phyloP scores from a whole-genome alignment of 2,797 vertebrate species.

The Karalla daura region DNA sequence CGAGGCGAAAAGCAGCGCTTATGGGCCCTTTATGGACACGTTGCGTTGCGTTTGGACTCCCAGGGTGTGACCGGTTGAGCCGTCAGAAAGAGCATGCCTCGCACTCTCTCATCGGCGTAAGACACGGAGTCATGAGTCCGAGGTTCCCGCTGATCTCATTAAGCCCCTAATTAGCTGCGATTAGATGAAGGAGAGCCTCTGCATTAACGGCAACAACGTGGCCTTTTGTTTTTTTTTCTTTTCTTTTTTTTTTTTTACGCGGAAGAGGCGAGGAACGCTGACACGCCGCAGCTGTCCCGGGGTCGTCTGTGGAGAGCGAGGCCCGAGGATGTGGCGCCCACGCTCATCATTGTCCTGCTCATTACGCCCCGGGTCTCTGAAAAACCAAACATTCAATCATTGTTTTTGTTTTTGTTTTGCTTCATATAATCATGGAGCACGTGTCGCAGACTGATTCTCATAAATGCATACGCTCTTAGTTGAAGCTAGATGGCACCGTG shows the following conservation, averaged over 20 bases:
- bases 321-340: conserved; percentile 49
- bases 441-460: conserved; percentile 23
- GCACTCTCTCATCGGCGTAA: conserved; percentile 24
- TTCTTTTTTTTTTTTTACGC: no score
- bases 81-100: background rate
- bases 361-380: conserved; percentile 35
- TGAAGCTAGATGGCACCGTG: background rate
- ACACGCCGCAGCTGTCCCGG: conserved; percentile 62
- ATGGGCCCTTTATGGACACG: conserved; percentile 17
- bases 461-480: no score
- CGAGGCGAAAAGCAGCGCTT: conserved; percentile 11
- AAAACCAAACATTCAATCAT: conserved; percentile 45
- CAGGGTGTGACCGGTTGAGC: conserved; percentile 1
- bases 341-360: conserved; percentile 49
- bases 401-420: conserved; percentile 49
- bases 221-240: no score
- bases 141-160: conserved; percentile 61
- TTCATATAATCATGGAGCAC: conserved; percentile 40
- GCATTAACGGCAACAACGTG: conserved; percentile 23
- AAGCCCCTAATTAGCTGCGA: conserved; percentile 61
- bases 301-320: conserved; percentile 27
- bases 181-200: conserved; percentile 48
- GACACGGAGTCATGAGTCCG: conserved; percentile 27
- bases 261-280: conserved; percentile 34
- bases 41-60: conserved; percentile 4